A percentile compares a stretch with the other conserved stretches of the same genome.
phyloP scores from a whole-genome alignment of 2,888 invertebrate genomes.

The Standfussiana lucernea region DNA sequence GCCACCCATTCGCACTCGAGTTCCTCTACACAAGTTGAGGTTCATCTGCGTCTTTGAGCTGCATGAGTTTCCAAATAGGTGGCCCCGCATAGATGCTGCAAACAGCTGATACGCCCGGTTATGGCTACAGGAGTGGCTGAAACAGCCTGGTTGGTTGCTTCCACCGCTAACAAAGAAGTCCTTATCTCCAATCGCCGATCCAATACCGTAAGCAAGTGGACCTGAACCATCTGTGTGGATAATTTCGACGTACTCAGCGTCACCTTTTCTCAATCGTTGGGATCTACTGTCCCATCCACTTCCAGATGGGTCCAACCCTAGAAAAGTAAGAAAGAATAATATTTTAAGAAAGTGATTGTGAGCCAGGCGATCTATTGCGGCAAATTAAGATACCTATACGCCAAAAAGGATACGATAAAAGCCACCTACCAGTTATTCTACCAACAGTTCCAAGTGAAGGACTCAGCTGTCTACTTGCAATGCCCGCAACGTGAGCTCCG shows the following conservation, averaged over 20 bases:
- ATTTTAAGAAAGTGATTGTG: background rate
- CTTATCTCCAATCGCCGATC: slow-evolving; percentile 94
- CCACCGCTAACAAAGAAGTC: slow-evolving; percentile 98
- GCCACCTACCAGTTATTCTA: background rate
- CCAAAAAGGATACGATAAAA: background rate
- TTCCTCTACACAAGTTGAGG: slow-evolving; percentile 75
- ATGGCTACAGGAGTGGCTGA: slow-evolving; percentile 75
- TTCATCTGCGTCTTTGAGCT: slow-evolving; percentile 65
- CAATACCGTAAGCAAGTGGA: slow-evolving; percentile 90
- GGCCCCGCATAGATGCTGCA: slow-evolving; percentile 72
- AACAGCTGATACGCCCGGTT: slow-evolving; percentile 78
- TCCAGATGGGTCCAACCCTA: slow-evolving; percentile 80
- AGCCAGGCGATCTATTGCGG: background rate
- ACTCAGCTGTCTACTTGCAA: background rate
- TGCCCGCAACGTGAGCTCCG: background rate
- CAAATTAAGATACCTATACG: background rate
- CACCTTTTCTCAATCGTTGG: slow-evolving; percentile 67
- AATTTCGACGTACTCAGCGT: slow-evolving; percentile 82
- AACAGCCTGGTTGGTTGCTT: slow-evolving; percentile 90
- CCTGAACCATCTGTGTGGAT: slow-evolving; percentile 82
- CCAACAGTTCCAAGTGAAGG: background rate
- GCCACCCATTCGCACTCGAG: slow-evolving; percentile 72
- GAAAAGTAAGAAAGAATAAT: background rate
- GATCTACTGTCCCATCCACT: slow-evolving; percentile 73
- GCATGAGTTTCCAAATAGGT: slow-evolving; percentile 73